phyloP scores from a whole-genome alignment of 2,113 vertebrate genomes.

The Ia io region DNA sequence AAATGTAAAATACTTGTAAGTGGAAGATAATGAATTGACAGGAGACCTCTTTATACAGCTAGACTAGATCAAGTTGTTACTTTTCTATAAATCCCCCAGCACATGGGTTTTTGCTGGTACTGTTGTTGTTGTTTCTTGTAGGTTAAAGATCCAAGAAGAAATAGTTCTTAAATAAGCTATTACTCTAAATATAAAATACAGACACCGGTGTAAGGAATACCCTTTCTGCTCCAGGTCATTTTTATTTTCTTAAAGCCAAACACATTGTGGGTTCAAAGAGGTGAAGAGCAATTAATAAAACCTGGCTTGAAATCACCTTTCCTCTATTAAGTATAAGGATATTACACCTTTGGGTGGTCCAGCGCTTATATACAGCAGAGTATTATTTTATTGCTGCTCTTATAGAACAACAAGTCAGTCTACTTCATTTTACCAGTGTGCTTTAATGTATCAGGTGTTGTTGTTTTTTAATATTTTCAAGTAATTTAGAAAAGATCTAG shows the following conservation, averaged over 20 bases:
- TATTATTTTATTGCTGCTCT: background rate
- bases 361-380: background rate
- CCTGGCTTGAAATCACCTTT: background rate
- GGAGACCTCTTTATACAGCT: conserved; percentile 1
- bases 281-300: background rate
- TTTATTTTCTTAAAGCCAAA: conserved; percentile 4
- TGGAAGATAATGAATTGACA: conserved; percentile 38
- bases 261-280: conserved; percentile 22
- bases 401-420: background rate
- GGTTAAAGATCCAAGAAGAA: conserved; percentile 22
- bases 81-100: background rate
- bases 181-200: background rate
- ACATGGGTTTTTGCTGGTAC: background rate
- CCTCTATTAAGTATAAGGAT: background rate
- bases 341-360: background rate
- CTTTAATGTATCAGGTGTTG: background rate
- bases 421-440: background rate
- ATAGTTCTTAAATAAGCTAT: conserved; percentile 26
- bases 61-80: background rate
- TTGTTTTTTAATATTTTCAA: conserved; percentile 18
- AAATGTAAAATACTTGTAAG: conserved; percentile 48
- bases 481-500: conserved; percentile 9
- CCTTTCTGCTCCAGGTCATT: background rate
- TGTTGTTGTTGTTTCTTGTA: conserved; percentile 3
- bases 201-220: background rate